Evolutionary conservation across 2,113 vertebrate species (phyloP).

Genomic region (Nematolebias whitei): DNA sequence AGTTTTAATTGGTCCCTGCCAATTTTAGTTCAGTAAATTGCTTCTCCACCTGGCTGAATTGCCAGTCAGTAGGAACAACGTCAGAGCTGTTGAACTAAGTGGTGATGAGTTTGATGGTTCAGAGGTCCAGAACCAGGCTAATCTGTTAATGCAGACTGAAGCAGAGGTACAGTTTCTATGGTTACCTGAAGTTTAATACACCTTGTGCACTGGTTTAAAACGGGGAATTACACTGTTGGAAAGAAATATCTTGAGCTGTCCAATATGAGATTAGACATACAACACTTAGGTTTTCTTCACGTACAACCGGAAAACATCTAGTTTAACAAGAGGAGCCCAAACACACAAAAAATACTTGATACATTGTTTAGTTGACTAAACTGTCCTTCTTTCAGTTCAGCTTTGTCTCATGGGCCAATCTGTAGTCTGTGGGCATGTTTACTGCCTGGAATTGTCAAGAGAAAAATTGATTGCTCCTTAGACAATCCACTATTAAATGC

Average conservation of each 20-base stretch:
- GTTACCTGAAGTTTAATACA: slow-evolving; percentile 39
- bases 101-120: slow-evolving; percentile 11
- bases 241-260: slow-evolving; percentile 23
- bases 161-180: slow-evolving; percentile 19
- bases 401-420: slow-evolving; percentile 3
- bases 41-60: slow-evolving; percentile 4
- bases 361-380: not conserved
- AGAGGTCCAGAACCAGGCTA: slow-evolving; percentile 13
- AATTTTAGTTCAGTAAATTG: slow-evolving; percentile 18
- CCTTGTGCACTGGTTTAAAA: slow-evolving; percentile 35
- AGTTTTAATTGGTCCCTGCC: slow-evolving; percentile 5
- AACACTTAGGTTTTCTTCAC: not conserved
- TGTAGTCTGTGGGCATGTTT: slow-evolving; percentile 20
- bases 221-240: slow-evolving; percentile 15
- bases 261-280: slow-evolving; percentile 23
- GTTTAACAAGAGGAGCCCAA: not conserved
- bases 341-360: not conserved
- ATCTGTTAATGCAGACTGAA: slow-evolving; percentile 14
- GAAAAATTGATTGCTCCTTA: slow-evolving; percentile 3
- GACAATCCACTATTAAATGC: slow-evolving; percentile 3
- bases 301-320: slow-evolving; percentile 4
- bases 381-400: not conserved
- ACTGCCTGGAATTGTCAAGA: slow-evolving; percentile 1
- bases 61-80: not conserved
- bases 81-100: slow-evolving; percentile 10